A percentile compares a stretch with the other conserved stretches of the same genome.
Conservation (phyloP, 2,888 invertebrate species). For the Acleris literana region DNA sequence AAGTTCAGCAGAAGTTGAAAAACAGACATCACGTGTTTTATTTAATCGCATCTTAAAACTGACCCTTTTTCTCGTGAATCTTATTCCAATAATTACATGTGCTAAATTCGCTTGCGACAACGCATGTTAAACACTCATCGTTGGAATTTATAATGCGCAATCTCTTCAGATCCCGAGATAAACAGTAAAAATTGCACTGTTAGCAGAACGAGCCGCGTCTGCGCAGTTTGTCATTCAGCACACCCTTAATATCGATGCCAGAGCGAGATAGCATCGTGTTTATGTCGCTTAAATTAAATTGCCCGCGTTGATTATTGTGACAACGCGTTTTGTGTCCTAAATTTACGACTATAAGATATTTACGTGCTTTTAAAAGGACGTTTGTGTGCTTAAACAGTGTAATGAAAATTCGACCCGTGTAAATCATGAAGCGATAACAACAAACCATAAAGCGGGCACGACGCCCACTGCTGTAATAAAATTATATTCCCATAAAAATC, state of each 20-base stretch:
- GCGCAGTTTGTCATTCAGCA: conserved; percentile 80
- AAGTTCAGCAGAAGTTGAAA: background rate
- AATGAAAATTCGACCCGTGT: conserved; percentile 46
- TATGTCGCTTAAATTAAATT: conserved; percentile 81
- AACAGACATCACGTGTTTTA: conserved; percentile 44
- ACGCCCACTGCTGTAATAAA: conserved; percentile 63
- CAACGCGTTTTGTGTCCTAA: conserved; percentile 70
- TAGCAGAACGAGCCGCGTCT: conserved; percentile 67
- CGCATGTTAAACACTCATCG: conserved; percentile 63
- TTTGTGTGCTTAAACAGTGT: conserved; percentile 42
- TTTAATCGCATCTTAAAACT: conserved; percentile 50
- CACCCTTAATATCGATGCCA: conserved; percentile 79
- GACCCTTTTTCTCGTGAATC: conserved; percentile 49
- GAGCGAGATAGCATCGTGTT: conserved; percentile 75
- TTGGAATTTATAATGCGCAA: conserved; percentile 67
- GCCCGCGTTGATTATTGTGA: conserved; percentile 76
- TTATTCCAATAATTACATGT: conserved; percentile 60
- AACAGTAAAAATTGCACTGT: conserved; percentile 73
- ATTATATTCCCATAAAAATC: conserved; percentile 77
- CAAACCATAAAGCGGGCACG: conserved; percentile 43
- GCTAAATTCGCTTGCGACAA: conserved; percentile 57
- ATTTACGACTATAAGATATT: conserved; percentile 56
- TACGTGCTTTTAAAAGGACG: conserved; percentile 32
- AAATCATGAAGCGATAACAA: conserved; percentile 47
- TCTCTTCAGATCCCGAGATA: conserved; percentile 68